Evolutionary conservation across 2,113 vertebrate genomes (phyloP).

Genomic region (Osmerus mordax): DNA sequence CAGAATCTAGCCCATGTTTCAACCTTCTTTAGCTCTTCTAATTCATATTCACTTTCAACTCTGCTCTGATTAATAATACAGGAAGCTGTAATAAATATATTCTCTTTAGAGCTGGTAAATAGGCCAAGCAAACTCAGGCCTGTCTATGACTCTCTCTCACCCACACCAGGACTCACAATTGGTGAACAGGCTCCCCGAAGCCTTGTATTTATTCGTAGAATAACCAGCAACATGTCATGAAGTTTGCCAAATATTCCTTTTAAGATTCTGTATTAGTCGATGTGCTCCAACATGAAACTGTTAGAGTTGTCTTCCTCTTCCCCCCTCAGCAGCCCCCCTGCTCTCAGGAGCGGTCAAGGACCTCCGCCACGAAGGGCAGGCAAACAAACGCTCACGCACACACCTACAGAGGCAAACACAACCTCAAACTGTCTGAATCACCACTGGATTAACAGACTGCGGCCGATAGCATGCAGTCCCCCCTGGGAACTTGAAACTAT

Average conservation of each 20-base stretch:
- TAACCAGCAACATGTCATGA: too few relatives aligned
- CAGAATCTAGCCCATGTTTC: constrained; percentile 60
- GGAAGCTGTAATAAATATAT: constrained; percentile 65
- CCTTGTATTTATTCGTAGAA: not conserved
- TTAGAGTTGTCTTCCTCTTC: too few relatives aligned
- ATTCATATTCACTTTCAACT: constrained; percentile 72
- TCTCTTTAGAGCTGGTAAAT: constrained; percentile 61
- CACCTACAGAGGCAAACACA: not conserved
- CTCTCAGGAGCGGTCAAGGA: too few relatives aligned
- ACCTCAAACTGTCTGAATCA: not conserved
- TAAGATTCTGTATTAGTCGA: too few relatives aligned
- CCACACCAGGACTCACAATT: not conserved
- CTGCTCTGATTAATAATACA: constrained; percentile 69
- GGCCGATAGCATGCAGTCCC: constrained; percentile 14
- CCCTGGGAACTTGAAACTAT: constrained; percentile 42
- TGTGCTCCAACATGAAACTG: too few relatives aligned
- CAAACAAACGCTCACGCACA: not conserved
- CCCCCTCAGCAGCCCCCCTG: too few relatives aligned
- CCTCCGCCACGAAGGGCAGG: too few relatives aligned
- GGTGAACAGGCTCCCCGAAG: not conserved
- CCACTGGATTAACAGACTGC: constrained; percentile 22
- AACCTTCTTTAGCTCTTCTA: constrained; percentile 59
- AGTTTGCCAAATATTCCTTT: too few relatives aligned
- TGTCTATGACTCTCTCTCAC: not conserved
- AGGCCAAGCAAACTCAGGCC: constrained; percentile 39